A percentile compares a stretch with the other conserved stretches of the same genome.
Conservation (phyloP, 2,888 invertebrate species). For the Anoplius nigerrimus region DNA sequence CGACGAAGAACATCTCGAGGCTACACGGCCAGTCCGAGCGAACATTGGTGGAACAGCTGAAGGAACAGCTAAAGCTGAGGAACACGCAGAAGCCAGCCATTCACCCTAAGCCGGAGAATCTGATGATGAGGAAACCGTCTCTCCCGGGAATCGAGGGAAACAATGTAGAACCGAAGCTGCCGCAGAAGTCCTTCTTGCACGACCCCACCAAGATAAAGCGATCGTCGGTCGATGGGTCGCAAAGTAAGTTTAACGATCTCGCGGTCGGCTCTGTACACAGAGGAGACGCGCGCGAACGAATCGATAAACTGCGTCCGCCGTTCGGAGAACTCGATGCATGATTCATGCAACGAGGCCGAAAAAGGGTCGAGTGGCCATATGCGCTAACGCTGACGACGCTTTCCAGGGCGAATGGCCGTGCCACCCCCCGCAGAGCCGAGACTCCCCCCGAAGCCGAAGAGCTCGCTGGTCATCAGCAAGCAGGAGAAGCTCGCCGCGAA, state of each 20-base stretch:
- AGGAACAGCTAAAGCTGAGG: constrained; percentile 59
- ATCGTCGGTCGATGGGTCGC: constrained; percentile 22
- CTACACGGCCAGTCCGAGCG: constrained; percentile 48
- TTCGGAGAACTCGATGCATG: too few species aligned
- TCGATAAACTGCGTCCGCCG: too few species aligned
- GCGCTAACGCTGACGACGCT: neutral
- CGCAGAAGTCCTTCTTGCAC: constrained; percentile 64
- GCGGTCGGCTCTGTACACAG: too few species aligned
- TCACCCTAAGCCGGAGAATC: constrained; percentile 48
- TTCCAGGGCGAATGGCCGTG: constrained; percentile 49
- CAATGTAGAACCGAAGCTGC: constrained; percentile 27
- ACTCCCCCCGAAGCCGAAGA: constrained; percentile 31
- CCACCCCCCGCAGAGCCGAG: constrained; percentile 56
- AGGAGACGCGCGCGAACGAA: too few species aligned
- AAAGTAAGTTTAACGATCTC: constrained; percentile 44
- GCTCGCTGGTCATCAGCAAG: constrained; percentile 21
- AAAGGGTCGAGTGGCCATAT: too few species aligned
- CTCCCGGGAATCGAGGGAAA: constrained; percentile 19
- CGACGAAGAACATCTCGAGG: constrained; percentile 49
- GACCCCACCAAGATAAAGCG: constrained; percentile 29
- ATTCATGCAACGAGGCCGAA: too few species aligned
- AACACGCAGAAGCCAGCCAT: constrained; percentile 47
- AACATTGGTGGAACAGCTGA: constrained; percentile 60
- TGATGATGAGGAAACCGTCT: constrained; percentile 26
- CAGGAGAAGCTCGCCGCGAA: constrained; percentile 37